A percentile compares a stretch with the other conserved stretches of the same genome.
phyloP scores from a whole-genome alignment of 2,888 invertebrate species.

The Xylophagus ater region DNA sequence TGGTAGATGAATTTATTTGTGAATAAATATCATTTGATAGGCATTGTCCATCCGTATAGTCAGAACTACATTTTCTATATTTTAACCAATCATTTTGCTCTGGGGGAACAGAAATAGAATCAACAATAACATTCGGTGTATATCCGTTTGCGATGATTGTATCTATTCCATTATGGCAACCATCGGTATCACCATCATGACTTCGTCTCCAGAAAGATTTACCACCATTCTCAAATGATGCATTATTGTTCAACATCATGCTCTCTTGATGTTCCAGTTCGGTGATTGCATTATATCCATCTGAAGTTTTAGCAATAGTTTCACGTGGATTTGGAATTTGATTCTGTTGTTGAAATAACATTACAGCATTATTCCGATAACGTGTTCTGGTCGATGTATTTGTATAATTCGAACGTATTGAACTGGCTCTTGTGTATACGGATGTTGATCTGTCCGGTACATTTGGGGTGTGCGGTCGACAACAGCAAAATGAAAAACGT shows the following conservation, averaged over 20 bases:
- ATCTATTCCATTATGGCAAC: not conserved
- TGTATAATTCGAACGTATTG: slow-evolving; percentile 34
- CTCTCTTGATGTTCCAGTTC: slow-evolving; percentile 11
- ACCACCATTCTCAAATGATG: slow-evolving; percentile 4
- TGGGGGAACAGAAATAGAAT: slow-evolving; percentile 10
- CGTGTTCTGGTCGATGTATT: slow-evolving; percentile 31
- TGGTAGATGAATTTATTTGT: no score
- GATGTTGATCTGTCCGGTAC: slow-evolving; percentile 34
- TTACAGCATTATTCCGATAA: slow-evolving; percentile 25
- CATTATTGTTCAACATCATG: slow-evolving; percentile 13
- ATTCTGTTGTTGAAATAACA: slow-evolving; percentile 8
- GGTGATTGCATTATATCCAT: slow-evolving; percentile 11
- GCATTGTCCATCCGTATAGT: no score
- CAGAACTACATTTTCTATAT: no score
- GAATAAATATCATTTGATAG: no score
- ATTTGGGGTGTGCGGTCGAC: slow-evolving; percentile 31
- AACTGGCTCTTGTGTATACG: slow-evolving; percentile 36
- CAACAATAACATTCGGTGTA: not conserved
- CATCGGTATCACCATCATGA: not conserved
- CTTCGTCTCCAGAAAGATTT: slow-evolving; percentile 6
- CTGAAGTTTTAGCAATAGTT: slow-evolving; percentile 4
- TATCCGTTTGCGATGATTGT: not conserved
- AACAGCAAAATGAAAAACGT: slow-evolving; percentile 49
- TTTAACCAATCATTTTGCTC: slow-evolving; percentile 10
- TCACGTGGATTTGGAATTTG: slow-evolving; percentile 1